Conservation (phyloP, 2,888 invertebrate genomes). For the Apeira syringaria region DNA sequence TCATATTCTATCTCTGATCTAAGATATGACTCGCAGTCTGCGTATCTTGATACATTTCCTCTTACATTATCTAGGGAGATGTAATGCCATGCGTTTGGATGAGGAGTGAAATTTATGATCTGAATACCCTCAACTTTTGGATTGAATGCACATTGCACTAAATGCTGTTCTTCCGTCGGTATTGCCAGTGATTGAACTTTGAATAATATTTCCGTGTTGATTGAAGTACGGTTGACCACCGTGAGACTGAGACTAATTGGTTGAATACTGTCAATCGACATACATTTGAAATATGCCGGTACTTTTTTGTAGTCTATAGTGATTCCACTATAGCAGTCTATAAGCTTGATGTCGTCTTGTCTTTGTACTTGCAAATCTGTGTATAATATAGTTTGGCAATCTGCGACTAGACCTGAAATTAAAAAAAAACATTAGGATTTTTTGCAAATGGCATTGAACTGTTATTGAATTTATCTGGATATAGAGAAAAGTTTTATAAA, state of each 20-base stretch:
- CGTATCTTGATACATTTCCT: constrained; percentile 50
- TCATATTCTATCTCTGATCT: constrained; percentile 51
- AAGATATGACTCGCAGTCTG: constrained; percentile 65
- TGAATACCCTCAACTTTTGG: constrained; percentile 63
- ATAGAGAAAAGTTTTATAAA: no score
- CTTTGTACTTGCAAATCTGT: constrained; percentile 85
- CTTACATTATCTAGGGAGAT: constrained; percentile 52
- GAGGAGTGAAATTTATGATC: constrained; percentile 75
- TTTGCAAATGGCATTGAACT: no score
- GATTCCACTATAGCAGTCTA: constrained; percentile 57
- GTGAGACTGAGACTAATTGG: constrained; percentile 64
- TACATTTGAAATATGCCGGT: constrained; percentile 78
- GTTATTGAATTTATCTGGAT: no score
- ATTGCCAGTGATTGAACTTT: constrained; percentile 79
- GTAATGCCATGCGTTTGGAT: constrained; percentile 85
- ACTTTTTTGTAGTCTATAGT: constrained; percentile 48
- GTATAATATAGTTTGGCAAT: constrained; percentile 86
- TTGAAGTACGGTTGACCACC: constrained; percentile 57
- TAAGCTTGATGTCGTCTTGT: constrained; percentile 59
- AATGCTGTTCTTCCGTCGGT: constrained; percentile 75
- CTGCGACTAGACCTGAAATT: constrained; percentile 86
- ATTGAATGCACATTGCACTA: constrained; percentile 75
- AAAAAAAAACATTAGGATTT: no score
- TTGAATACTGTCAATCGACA: constrained; percentile 56
- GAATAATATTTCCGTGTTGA: constrained; percentile 50